Conservation (phyloP, 92 coral and sea anemone genomes). For the Ricordea florida region DNA sequence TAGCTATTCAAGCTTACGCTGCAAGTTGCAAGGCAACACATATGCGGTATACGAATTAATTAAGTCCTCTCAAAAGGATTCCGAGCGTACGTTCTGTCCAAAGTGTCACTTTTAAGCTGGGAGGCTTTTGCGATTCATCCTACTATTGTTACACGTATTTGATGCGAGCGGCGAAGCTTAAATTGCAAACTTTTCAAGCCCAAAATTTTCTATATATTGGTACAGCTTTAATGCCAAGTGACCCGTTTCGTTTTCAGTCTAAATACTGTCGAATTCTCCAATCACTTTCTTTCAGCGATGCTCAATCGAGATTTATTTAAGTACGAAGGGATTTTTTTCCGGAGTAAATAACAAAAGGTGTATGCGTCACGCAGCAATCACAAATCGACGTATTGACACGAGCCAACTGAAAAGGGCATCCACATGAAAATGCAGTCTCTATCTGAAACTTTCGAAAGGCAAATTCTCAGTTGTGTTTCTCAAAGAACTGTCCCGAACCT, state of each 20-base stretch:
- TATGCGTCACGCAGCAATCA: conserved; percentile 37
- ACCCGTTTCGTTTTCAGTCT: too few relatives aligned
- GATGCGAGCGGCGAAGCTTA: background rate
- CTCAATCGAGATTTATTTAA: conserved; percentile 30
- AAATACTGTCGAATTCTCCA: background rate
- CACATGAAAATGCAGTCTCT: background rate
- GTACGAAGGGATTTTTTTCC: conserved; percentile 35
- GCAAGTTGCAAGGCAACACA: conserved; percentile 25
- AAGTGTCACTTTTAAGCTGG: conserved; percentile 12
- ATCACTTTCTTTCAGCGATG: background rate
- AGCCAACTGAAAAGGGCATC: conserved; percentile 36
- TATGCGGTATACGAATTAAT: conserved; percentile 26
- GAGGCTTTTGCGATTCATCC: background rate
- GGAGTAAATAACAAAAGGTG: conserved; percentile 35
- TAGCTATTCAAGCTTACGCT: conserved; percentile 39
- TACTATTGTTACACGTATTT: background rate
- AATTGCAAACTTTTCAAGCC: background rate
- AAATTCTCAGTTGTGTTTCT: background rate
- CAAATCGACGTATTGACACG: conserved; percentile 35
- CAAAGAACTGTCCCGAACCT: background rate
- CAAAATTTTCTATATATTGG: too few relatives aligned
- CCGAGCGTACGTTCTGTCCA: background rate
- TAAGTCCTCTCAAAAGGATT: background rate
- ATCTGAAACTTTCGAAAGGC: background rate
- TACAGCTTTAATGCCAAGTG: too few relatives aligned